A percentile compares a stretch with the other conserved stretches of the same genome.
phyloP scores from a whole-genome alignment of 2,797 vertebrate species.

The Merluccius polli region DNA sequence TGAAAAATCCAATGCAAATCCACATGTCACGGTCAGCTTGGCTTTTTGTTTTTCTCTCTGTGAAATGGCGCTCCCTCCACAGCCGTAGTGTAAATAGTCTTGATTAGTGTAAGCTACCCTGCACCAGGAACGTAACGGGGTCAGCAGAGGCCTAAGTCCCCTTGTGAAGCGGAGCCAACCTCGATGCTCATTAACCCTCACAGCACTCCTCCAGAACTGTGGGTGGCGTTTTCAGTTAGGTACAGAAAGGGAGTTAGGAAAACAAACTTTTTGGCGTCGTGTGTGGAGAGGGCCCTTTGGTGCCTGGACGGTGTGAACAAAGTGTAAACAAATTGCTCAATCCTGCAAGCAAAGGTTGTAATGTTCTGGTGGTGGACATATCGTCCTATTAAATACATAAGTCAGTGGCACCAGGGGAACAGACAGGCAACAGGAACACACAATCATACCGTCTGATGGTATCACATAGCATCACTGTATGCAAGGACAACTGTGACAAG shows the following conservation, averaged over 20 bases:
- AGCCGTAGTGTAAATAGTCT: slow-evolving; percentile 24
- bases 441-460: not conserved
- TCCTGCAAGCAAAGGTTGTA: not conserved
- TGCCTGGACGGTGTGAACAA: not conserved
- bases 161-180: slow-evolving; percentile 16
- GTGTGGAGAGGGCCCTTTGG: not conserved
- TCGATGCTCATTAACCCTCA: slow-evolving; percentile 11
- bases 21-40: slow-evolving; percentile 32
- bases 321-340: not conserved
- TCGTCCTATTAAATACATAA: not conserved
- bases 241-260: not conserved
- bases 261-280: not conserved
- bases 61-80: slow-evolving; percentile 23
- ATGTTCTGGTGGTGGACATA: not conserved
- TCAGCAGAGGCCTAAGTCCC: slow-evolving; percentile 28
- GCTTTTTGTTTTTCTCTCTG: slow-evolving; percentile 28
- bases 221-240: not conserved
- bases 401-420: not conserved
- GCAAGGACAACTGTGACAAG: not conserved
- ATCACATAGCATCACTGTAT: not conserved
- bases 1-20: slow-evolving; percentile 26
- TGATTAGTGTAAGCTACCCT: slow-evolving; percentile 37
- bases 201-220: not conserved
- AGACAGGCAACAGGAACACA: not conserved
- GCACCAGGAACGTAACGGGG: slow-evolving; percentile 14